A percentile compares a stretch with the other conserved stretches of the same genome.
Conservation (phyloP, 2,113 vertebrate species). For the Polypterus bichir region DNA sequence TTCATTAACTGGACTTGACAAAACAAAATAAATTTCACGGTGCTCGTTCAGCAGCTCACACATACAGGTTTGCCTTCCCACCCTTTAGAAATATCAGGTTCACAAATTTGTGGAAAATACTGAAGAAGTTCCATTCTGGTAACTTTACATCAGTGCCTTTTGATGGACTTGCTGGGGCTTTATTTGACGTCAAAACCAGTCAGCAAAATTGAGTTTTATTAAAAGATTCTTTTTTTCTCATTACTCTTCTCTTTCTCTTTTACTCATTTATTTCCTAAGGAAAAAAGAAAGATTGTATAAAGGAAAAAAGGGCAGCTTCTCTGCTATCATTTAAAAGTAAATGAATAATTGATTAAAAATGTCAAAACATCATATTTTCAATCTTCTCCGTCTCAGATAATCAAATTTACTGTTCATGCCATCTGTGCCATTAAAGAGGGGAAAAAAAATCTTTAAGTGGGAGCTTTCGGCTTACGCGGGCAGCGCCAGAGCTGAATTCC, state of each 20-base stretch:
- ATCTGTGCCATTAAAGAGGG: not conserved
- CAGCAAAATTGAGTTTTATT: constrained; percentile 1
- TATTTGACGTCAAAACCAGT: constrained; percentile 1
- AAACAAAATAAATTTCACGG: too few species aligned
- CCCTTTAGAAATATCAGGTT: too few species aligned
- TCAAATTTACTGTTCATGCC: constrained; percentile 1
- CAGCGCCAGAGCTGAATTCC: not conserved
- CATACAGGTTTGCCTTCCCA: too few species aligned
- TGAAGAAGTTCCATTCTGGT: too few species aligned
- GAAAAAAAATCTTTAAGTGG: constrained; percentile 4
- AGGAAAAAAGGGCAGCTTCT: constrained; percentile 18
- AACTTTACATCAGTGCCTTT: too few species aligned
- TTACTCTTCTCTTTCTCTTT: too few species aligned
- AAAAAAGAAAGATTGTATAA: too few species aligned
- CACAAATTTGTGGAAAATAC: too few species aligned
- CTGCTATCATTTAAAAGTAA: constrained; percentile 22
- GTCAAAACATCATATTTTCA: constrained; percentile 9
- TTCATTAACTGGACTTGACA: too few species aligned
- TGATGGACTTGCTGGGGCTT: not conserved
- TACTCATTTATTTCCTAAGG: too few species aligned
- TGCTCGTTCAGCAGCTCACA: too few species aligned
- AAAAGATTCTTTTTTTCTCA: not conserved
- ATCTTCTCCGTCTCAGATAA: constrained; percentile 6
- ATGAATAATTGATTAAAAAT: constrained; percentile 14
- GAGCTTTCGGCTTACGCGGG: not conserved